Percentiles rank a stretch among this genome's conserved stretches.
phyloP scores from a whole-genome alignment of 1,140 invertebrate species.

The Cotesia chilonis region DNA sequence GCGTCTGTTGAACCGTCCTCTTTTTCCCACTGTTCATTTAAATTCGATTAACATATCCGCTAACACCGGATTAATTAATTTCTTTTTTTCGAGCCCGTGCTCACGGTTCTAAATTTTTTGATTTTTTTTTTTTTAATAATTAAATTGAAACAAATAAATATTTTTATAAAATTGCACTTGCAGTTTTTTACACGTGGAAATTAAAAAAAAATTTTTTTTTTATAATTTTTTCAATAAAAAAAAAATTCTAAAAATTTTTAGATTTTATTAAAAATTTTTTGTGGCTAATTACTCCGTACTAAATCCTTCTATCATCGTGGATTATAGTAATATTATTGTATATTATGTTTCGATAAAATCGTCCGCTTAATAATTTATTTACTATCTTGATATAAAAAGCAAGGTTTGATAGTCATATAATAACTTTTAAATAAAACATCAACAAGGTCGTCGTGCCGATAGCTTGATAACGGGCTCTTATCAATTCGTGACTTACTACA shows the following conservation, averaged over 20 bases:
- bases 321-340: background rate
- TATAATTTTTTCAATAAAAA: background rate
- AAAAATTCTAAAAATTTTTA: background rate
- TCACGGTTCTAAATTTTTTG: no score
- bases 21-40: conserved; percentile 5
- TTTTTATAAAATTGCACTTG: background rate
- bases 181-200: background rate
- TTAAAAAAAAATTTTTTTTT: background rate
- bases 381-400: background rate
- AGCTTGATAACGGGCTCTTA: conserved; percentile 17
- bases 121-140: no score
- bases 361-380: background rate
- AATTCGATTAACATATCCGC: conserved; percentile 12
- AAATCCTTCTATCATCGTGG: no score
- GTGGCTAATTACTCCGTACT: no score
- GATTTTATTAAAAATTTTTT: no score
- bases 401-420: background rate
- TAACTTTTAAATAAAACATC: conserved; percentile 3
- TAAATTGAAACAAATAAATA: no score
- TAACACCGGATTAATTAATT: background rate
- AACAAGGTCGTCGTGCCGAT: conserved; percentile 22
- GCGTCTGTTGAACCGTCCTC: conserved; percentile 6
- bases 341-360: background rate
- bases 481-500: background rate
- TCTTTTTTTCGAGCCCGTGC: no score